Evolutionary conservation across 2,797 vertebrate species (phyloP), one percentile per base, ranked within the genome.

Genomic region (Peromyscus nudipes): DNA sequence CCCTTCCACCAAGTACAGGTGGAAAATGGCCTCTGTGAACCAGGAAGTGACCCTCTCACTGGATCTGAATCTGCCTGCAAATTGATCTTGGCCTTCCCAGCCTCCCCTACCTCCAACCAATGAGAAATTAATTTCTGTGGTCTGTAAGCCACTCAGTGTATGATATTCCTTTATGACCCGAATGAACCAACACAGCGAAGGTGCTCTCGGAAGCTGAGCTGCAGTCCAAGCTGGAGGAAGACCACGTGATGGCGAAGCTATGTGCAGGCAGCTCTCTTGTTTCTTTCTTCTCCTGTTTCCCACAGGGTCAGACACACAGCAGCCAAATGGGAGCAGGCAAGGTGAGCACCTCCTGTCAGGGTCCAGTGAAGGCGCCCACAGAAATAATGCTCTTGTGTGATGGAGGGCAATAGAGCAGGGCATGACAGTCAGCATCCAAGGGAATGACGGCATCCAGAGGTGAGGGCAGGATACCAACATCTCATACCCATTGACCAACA

Each of bases 401-500:
- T 0, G 0, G 52, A 77, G 69, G 67, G 27, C 40, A 4, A 21
- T 69, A 77, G 43, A 64, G 4, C 21, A 46, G 43, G 60, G 13
- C 23, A 0, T 19, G 2, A 12, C 9, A 8, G 4, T 40, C 55
- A 4, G 6, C 55, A 40, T 29, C 21, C 31, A 6, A 13, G 40
- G 40, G 34, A 75, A 81, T 16, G 31, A 37, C 0, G 14, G 81
- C 0, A n/a, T 1, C 19, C 2, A 4, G 40, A 55, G 37, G 34
- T 16, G 16, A 13, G 13, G 23, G 67, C 21, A 6, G 3, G 6
- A 4, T 40, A 16, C n/a, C 0, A 2, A 6, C 5, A 4, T 10
- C 37, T 46, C 12, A 62, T 1, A 1, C 29, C 1, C 29, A 12
- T 16, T 49, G 2, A 29, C 40, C 46, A 64, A 11, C 14, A 57